phyloP scores from a whole-genome alignment of 1,140 invertebrate species.

The Panagrolaimus sp. region DNA sequence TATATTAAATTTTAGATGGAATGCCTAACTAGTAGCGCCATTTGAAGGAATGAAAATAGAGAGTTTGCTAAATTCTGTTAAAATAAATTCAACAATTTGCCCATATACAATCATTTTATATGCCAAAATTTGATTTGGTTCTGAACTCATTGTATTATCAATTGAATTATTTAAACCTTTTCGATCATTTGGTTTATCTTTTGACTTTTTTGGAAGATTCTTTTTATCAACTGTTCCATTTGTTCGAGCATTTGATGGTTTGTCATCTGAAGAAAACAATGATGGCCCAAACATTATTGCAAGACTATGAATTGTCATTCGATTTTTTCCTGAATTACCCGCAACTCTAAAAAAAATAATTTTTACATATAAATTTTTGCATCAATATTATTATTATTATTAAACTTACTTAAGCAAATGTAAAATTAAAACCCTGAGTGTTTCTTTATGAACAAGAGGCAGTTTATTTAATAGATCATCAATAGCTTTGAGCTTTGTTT shows the following conservation, averaged over 20 bases:
- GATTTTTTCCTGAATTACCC: slow-evolving; percentile 73
- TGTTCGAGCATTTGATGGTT: slow-evolving; percentile 17
- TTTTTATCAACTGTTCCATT: slow-evolving; percentile 20
- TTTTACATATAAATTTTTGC: slow-evolving; percentile 19
- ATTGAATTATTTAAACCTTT: too few species aligned
- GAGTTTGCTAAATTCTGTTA: slow-evolving; percentile 48
- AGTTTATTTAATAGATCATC: slow-evolving; percentile 68
- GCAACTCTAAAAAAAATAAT: slow-evolving; percentile 67
- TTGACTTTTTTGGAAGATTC: slow-evolving; percentile 30
- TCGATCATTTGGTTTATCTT: slow-evolving; percentile 12
- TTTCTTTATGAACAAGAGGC: slow-evolving; percentile 45
- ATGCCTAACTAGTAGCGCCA: slow-evolving; percentile 5
- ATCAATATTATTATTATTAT: background rate
- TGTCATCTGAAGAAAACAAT: slow-evolving; percentile 60
- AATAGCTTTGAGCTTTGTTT: slow-evolving; percentile 66
- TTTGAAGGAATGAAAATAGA: slow-evolving; percentile 19
- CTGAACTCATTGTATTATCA: slow-evolving; percentile 18
- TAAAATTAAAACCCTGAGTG: slow-evolving; percentile 65
- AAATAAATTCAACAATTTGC: slow-evolving; percentile 54
- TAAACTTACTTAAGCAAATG: slow-evolving; percentile 71
- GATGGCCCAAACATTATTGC: slow-evolving; percentile 90
- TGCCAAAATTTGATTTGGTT: slow-evolving; percentile 51
- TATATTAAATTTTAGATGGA: background rate
- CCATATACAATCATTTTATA: slow-evolving; percentile 57
- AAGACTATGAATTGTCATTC: slow-evolving; percentile 84